A percentile compares a stretch with the other conserved stretches of the same genome.
Conservation (phyloP, 2,113 vertebrate genomes). For the Spheniscus mendiculus region DNA sequence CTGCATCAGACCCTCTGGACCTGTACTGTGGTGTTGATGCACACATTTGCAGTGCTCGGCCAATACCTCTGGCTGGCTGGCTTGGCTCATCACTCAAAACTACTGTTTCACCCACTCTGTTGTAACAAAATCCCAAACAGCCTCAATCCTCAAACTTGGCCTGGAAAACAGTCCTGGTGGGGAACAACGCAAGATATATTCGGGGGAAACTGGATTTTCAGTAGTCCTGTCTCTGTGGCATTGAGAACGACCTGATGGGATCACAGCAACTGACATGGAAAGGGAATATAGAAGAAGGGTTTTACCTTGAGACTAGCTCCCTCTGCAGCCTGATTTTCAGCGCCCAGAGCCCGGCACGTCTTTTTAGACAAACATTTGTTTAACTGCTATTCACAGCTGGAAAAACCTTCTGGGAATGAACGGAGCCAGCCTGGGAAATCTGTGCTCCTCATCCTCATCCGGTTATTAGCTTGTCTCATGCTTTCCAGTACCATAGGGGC, state of each 20-base stretch:
- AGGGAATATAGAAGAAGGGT: accelerated
- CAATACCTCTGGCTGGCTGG: background rate
- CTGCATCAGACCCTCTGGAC: background rate
- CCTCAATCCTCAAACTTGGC: background rate
- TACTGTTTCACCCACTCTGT: background rate
- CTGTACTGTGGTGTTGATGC: background rate
- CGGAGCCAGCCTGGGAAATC: background rate
- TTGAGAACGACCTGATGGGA: background rate
- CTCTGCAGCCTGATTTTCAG: constrained; percentile 10
- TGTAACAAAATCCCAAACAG: background rate
- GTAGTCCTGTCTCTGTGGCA: background rate
- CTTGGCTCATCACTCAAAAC: background rate
- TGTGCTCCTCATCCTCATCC: background rate
- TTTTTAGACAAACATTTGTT: background rate
- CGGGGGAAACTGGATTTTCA: background rate
- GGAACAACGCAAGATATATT: background rate
- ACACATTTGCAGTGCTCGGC: background rate
- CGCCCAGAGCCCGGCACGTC: accelerated
- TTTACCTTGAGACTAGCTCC: constrained; percentile 37
- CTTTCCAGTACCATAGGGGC: background rate
- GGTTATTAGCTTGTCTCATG: background rate
- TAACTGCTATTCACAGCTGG: background rate
- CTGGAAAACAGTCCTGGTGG: background rate
- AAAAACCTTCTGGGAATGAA: background rate
- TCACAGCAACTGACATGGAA: background rate